Evolutionary conservation across 2,113 vertebrate species (phyloP), one percentile per base, ranked within the genome.

Genomic region (Rhabdomys dilectus): DNA sequence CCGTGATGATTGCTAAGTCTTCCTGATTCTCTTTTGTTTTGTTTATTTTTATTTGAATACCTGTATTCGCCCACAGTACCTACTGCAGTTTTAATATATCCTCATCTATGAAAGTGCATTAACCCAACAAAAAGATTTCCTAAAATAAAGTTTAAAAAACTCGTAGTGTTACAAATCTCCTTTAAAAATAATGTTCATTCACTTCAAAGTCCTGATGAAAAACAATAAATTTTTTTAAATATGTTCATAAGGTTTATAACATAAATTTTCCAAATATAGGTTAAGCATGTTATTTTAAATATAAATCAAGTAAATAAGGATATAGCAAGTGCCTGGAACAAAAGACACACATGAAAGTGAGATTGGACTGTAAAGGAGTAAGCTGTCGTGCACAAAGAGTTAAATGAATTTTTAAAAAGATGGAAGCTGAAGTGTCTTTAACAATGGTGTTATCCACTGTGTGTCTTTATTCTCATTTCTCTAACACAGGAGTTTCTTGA

Each of bases 261-360:
- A 94, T 93, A 66, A 96, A 62, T 31, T 86, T 58, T 21, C 15
- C 53, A 29, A 58, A 73, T 75, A 11, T 72, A 9, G 72, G 70
- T 22, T 39, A 72, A 72, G 9, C 16, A 75, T 7, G 26, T 39
- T 58, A n/a, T 70, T 42, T 42, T 42, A 53, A 60, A 22, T 34
- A 12, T 42, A 34, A 58, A 42, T 42, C 7, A 73, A 88, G 12
- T n/a, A 39, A 72, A 42, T 76, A 60, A 62, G 42, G 97, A 72
- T 87, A 95, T 94, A 2, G 9, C 51, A 93, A 91, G 68, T 89
- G 26, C 66, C 7, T 80, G 80, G 9, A 91, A 48, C 36, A 53
- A 80, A 78, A 73, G 42, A 95, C 96, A 93, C 80, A 62, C 8
- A 92, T 81, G 91, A 94, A 96, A 86, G 76, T 95, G 77, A 94